Base-by-base conservation (phyloP, 37 sponge, comb jelly and placozoan genomes). In the Axinella damicornis region DNA sequence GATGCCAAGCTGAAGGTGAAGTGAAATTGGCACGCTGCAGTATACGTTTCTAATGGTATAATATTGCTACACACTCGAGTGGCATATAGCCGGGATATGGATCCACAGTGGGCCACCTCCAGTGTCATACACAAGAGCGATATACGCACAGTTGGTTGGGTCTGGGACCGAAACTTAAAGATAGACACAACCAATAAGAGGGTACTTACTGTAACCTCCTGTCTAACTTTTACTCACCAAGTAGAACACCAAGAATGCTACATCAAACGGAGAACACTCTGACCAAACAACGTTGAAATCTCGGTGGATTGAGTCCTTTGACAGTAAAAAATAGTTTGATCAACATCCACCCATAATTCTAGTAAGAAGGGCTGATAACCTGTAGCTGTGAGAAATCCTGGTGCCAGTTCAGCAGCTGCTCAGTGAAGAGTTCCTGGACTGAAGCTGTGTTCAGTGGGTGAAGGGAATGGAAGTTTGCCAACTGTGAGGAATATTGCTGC, bases 241-340 rank as follows among this genome's bases (percentile, higher is more conserved):
- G 34, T 74, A 74, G 22, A 74, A 59, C 9, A 56, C 37, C 21
- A 56, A 13, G 57, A 52, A 74, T 27, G 58, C 18, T n/a, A 30
- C 53, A 24, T 74, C 57, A 56, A 74, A 25, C 1, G 19, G 16
- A 31, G 75, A 74, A 19, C 57, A 24, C 18, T 54, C 59, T 9
- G 75, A 57, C 75, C 75, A 74, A 34, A 56, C 33, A 21, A 57
- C 59, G 16, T 74, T 56, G 9, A 74, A 57, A 74, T 74, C 75
- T 55, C 33, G 2, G 16, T 74, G 75, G 5, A 74, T 56, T 28
- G 58, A 52, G 31, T 56, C 31, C 75, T 74, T 22, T 20, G 21
- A 72, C 6, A 68, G 32, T 6, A 46, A 46, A 46, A 4, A 9
- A 9, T 12, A 46, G 9, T 9, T 46, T 46, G 46, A 46, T 46